Base-by-base conservation (phyloP, 2,888 invertebrate genomes). In the Poecilobothrus nobilitatus region DNA sequence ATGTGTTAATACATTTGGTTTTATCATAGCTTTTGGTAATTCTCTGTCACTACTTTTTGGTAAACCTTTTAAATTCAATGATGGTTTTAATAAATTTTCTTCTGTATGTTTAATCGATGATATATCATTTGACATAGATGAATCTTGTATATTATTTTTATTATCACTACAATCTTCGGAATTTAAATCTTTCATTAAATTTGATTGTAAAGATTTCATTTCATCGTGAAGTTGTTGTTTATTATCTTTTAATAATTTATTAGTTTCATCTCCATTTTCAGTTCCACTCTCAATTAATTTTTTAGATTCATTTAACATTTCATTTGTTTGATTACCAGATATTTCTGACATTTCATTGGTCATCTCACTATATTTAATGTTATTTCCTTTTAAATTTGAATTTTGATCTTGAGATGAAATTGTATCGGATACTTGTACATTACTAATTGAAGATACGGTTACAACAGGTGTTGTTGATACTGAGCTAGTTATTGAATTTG, bases 1-100 rank as follows among this genome's bases (percentile, higher is more conserved):
- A 79, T 97, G 97, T 0, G 97, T 97, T 67, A 97, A 84, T 9
- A 97, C 94, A 78, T 95, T 95, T 0, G 96, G 96, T 79, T 95
- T 96, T 18, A 96, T 95, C 89, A 95, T 91, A 1, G 95, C 95
- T 80, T 94, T 93, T 21, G 92, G 92, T 61, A 92, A 84, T 79
- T 77, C 80, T 68, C 77, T 81, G 69, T 78, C 84, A 76, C 74
- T 71, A 76, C 74, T 71, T 66, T 78, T 76, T 33, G 72, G 74
- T 69, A 34, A 10, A 37, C n/a, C 33, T 65, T 65, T 65, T 7
- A 53, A 18, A 53, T 53, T 9, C 18, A 53, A 53, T 18, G 53
- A 53, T 53, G 53, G 53, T 53, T 53, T 53, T 53, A 53, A 53
- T 53, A 53, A 18, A 53, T 18, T 53, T 53, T 53, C 53, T 18